Percentiles rank a stretch among this genome's conserved stretches.
phyloP scores from a whole-genome alignment of 2,113 vertebrate species.

The Pongo pygmaeus region DNA sequence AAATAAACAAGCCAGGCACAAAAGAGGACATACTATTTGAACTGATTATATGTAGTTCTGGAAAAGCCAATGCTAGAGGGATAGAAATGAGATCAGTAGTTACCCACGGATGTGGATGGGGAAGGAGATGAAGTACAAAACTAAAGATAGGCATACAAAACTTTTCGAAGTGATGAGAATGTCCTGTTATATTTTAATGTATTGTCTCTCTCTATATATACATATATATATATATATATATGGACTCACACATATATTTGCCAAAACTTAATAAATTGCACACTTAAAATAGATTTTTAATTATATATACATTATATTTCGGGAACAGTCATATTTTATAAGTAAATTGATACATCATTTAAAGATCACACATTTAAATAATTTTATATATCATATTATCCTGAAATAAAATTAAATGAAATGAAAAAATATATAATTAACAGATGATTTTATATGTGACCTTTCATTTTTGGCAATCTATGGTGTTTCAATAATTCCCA shows the following conservation, averaged over 20 bases:
- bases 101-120: rapidly evolving
- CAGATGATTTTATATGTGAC: background rate
- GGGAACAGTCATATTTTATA: background rate
- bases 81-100: background rate
- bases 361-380: background rate
- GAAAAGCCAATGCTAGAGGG: background rate
- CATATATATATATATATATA: background rate
- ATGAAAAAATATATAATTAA: background rate
- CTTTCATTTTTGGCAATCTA: background rate
- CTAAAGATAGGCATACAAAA: background rate
- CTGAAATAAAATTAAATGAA: background rate
- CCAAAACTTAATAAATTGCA: background rate
- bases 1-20: background rate
- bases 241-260: background rate
- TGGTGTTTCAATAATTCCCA: background rate
- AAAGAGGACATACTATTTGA: background rate
- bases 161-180: background rate
- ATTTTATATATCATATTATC: background rate
- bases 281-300: background rate
- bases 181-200: background rate
- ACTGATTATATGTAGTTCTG: no score
- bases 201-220: no score
- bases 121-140: background rate
- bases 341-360: background rate
- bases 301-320: background rate